Conservation (phyloP, 2,797 vertebrate species). For the Eleutherodactylus coqui region DNA sequence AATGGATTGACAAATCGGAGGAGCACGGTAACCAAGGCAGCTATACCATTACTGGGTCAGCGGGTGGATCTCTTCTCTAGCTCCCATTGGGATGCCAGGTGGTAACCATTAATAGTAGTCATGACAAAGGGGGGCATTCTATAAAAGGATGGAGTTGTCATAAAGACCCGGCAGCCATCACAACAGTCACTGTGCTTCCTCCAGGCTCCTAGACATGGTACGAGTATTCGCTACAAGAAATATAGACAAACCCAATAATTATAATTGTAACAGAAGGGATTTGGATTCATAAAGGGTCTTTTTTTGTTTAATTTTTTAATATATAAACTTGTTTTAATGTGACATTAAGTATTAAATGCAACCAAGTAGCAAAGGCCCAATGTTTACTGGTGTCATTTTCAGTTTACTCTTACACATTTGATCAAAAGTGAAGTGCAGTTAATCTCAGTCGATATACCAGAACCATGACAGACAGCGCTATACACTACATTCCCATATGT, state of each 20-base stretch:
- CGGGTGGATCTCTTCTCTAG: neutral
- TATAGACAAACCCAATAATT: no score
- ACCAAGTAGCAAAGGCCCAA: no score
- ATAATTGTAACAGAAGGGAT: no score
- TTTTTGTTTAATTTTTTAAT: no score
- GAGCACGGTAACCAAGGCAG: constrained; percentile 21
- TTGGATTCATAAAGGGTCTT: no score
- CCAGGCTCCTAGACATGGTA: neutral
- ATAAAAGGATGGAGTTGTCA: neutral
- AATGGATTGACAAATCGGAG: constrained; percentile 11
- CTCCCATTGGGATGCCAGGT: neutral
- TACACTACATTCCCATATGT: neutral
- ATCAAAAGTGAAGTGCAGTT: neutral
- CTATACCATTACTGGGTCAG: neutral
- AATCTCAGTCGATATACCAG: neutral
- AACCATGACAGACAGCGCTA: neutral
- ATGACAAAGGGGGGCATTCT: neutral
- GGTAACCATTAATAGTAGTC: neutral
- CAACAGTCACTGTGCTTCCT: neutral
- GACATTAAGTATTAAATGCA: no score
- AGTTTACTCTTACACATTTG: neutral
- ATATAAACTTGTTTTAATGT: no score
- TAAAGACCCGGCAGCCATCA: neutral
- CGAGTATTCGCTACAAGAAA: neutral
- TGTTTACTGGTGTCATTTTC: no score